Conservation (phyloP, 2,113 vertebrate genomes). For the Cathartes aura region DNA sequence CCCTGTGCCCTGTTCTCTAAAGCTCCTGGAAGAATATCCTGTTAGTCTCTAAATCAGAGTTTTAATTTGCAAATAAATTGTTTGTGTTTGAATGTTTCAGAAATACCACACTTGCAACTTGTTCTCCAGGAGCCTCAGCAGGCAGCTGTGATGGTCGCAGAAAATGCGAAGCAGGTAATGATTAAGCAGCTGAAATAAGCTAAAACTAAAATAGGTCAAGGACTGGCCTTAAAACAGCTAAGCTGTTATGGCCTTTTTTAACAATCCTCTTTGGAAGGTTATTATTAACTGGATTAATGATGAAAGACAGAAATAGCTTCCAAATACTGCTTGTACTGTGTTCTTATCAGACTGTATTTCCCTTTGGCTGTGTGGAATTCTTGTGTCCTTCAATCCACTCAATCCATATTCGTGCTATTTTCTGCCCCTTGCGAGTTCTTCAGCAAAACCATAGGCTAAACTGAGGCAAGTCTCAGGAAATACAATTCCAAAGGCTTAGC, state of each 20-base stretch:
- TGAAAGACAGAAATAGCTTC: slow-evolving; percentile 7
- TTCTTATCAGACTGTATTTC: not conserved
- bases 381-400: not conserved
- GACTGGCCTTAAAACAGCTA: slow-evolving; percentile 23
- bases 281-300: slow-evolving; percentile 49
- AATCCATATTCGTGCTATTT: not conserved
- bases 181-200: not conserved
- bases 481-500: not conserved
- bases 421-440: not conserved
- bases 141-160: not conserved
- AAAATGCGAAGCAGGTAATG: slow-evolving; percentile 40
- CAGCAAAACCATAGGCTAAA: not conserved
- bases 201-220: slow-evolving; percentile 33
- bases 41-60: not conserved
- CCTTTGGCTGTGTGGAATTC: not conserved
- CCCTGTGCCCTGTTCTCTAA: not conserved
- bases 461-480: not conserved
- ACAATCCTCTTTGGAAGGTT: slow-evolving; percentile 58
- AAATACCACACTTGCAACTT: slow-evolving; percentile 14
- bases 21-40: not conserved
- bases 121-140: slow-evolving; percentile 1
- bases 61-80: not conserved
- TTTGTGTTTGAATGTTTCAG: slow-evolving; percentile 65
- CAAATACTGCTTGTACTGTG: not conserved
- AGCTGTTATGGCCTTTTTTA: not conserved